phyloP scores from a whole-genome alignment of 2,797 vertebrate genomes.

The Semaprochilodus insignis region DNA sequence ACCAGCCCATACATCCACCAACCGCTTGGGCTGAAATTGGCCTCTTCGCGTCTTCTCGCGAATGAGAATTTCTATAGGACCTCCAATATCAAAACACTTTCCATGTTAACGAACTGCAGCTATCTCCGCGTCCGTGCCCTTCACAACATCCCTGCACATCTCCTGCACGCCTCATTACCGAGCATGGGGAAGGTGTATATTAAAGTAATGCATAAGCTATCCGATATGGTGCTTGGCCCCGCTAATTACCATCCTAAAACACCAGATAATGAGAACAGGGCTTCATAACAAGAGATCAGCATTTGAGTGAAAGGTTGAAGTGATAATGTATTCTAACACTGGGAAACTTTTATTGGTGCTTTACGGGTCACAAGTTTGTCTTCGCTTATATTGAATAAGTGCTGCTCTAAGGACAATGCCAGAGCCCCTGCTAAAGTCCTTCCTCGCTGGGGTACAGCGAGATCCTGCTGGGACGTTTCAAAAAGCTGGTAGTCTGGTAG shows the following conservation, averaged over 20 bases:
- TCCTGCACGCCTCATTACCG: constrained; percentile 60
- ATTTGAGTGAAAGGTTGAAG: neutral
- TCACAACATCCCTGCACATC: neutral
- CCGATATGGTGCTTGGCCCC: constrained; percentile 3
- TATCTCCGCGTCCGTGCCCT: constrained; percentile 29
- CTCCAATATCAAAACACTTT: constrained; percentile 44
- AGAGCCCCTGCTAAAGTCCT: too few relatives aligned
- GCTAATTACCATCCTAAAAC: constrained; percentile 35
- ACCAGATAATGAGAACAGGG: constrained; percentile 6
- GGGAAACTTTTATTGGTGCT: neutral
- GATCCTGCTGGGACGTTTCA: too few relatives aligned
- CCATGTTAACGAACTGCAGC: constrained; percentile 47
- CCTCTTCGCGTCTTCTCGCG: constrained; percentile 18
- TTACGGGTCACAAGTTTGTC: neutral
- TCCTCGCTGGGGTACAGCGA: too few relatives aligned
- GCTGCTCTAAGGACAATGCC: too few relatives aligned
- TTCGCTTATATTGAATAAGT: too few relatives aligned
- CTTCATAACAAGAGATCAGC: neutral
- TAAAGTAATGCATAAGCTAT: constrained; percentile 31
- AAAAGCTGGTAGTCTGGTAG: too few relatives aligned
- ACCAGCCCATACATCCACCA: constrained; percentile 5
- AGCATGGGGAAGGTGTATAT: constrained; percentile 53
- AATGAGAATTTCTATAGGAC: constrained; percentile 38
- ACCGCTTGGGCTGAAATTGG: constrained; percentile 45
- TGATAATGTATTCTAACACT: neutral